Evolutionary conservation across 2,113 vertebrate species (phyloP).

Genomic region (Amblyornis subalaris): DNA sequence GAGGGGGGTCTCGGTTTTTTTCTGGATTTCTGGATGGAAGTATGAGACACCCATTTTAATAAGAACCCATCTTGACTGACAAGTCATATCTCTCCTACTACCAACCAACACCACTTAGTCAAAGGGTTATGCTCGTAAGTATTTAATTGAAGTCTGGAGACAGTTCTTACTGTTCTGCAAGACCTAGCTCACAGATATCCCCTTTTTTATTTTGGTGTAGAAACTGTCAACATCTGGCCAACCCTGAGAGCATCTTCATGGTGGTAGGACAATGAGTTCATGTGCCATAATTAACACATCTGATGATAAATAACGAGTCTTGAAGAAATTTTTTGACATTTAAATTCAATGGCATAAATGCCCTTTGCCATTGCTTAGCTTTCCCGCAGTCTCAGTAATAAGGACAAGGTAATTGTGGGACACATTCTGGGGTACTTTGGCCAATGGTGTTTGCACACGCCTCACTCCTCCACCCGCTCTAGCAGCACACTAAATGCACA

Average conservation of each 20-base stretch:
- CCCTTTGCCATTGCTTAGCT: not conserved
- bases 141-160: not conserved
- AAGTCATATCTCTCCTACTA: not conserved
- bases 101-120: not conserved
- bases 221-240: not conserved
- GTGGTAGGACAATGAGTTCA: not conserved
- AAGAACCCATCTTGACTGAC: not conserved
- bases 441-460: not conserved
- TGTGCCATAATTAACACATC: not conserved
- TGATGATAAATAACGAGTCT: not conserved
- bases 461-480: not conserved
- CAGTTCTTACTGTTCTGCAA: not conserved
- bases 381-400: not conserved
- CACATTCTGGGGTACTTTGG: rapidly evolving
- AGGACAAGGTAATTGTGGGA: not conserved
- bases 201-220: not conserved
- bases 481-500: not conserved
- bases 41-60: not conserved
- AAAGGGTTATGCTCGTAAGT: not conserved
- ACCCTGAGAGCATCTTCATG: not conserved
- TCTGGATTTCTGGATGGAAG: not conserved
- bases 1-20: not conserved
- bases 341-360: not conserved
- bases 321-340: not conserved
- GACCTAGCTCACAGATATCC: not conserved